A percentile compares a stretch with the other conserved stretches of the same genome.
phyloP scores from a whole-genome alignment of 2,113 vertebrate species.

The Thymallus thymallus region DNA sequence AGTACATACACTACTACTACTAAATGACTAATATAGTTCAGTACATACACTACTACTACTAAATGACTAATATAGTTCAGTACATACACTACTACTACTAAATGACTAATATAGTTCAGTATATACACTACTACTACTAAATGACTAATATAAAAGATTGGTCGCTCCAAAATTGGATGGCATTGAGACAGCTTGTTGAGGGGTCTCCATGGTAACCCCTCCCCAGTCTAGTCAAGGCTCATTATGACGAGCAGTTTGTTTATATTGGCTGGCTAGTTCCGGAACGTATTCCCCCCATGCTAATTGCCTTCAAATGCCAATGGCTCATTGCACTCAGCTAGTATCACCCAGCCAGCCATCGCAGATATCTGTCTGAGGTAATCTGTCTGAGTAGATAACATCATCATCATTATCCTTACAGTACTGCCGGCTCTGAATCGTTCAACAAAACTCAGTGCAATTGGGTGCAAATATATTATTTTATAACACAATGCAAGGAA shows the following conservation, averaged over 20 bases:
- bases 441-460: background rate
- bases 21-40: too few relatives aligned
- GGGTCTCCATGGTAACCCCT: constrained; percentile 67
- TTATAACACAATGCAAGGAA: too few relatives aligned
- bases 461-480: background rate
- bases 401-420: constrained; percentile 60
- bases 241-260: constrained; percentile 69
- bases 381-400: constrained; percentile 58
- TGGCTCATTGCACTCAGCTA: constrained; percentile 68
- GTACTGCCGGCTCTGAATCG: constrained; percentile 39
- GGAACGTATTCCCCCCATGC: constrained; percentile 72
- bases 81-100: too few relatives aligned
- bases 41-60: too few relatives aligned
- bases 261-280: constrained; percentile 69
- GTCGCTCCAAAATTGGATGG: constrained; percentile 23
- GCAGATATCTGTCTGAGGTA: constrained; percentile 4
- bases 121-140: too few relatives aligned
- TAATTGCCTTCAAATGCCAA: constrained; percentile 75
- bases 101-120: too few relatives aligned
- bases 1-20: too few relatives aligned
- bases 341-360: constrained; percentile 47
- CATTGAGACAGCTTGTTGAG: constrained; percentile 48
- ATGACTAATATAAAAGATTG: too few relatives aligned
- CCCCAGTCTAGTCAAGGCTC: constrained; percentile 72
- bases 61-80: too few relatives aligned